Evolutionary conservation across 2,797 vertebrate genomes (phyloP), one percentile per base, ranked within the genome.

Genomic region (Syndactyla subalaris): DNA sequence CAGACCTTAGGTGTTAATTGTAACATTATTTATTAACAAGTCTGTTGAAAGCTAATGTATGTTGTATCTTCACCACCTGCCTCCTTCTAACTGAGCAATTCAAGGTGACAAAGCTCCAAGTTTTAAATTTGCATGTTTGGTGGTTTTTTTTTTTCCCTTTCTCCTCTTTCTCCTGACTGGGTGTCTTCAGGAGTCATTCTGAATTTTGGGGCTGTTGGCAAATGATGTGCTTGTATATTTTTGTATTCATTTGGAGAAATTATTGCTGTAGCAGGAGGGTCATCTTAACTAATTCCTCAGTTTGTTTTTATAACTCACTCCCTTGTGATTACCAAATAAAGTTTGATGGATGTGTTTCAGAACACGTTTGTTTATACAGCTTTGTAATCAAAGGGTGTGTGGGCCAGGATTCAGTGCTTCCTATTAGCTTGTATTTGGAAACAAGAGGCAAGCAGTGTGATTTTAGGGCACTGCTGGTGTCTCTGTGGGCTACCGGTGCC

Each of bases 161-260:
- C 7, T 76, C 14, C 38, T 34, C 36, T 36, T 36, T 36, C 7
- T 76, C 14, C 38, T 34, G 3, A 1, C 27, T 80, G 5, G 12
- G 1, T 54, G 7, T 39, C 68, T 29, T 34, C 30, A 62, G 36
- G 43, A 38, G 7, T 61, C 6, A 3, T 36, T 82, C 39, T 58
- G 54, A 55, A 49, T 74, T 74, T 55, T 55, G 41, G 14, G 15
- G 16, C 32, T 18, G 5, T 34, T 87, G 58, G 39, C 22, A 70
- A 18, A 46, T 1, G 1, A 5, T 2, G 1, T 29, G 15, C 20
- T 72, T 1, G 0, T 46, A 2, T 36, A 8, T 21, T 54, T 51
- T 21, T 63, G 9, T 48, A 10, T 0, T 1, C 3, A 7, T 32
- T 73, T 4, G 55, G 20, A 34, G 36, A 72, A 54, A 26, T 59